Conservation (phyloP, 2,113 vertebrate species). For the Mandrillus leucophaeus region DNA sequence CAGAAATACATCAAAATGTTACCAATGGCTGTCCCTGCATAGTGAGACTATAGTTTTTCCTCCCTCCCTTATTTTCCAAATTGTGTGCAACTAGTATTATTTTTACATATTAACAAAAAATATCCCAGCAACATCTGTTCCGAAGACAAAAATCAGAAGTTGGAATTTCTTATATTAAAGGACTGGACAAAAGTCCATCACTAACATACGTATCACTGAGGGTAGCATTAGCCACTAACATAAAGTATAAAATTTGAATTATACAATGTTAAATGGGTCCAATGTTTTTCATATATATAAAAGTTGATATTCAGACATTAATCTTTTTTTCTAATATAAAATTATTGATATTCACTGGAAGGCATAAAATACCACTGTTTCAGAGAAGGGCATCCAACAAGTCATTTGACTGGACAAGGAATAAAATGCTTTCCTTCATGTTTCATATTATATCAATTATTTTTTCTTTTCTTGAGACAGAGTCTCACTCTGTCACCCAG, state of each 20-base stretch:
- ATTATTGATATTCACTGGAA: neutral
- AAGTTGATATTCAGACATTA: neutral
- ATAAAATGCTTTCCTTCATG: neutral
- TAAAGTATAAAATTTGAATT: conserved; percentile 1
- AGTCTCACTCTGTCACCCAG: no score
- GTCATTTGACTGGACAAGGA: neutral
- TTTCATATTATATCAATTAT: neutral
- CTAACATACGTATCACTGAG: neutral
- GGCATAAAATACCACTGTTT: conserved; percentile 2
- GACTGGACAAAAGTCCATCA: neutral
- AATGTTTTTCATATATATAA: neutral
- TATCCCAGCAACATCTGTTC: neutral
- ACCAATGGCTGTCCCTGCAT: neutral
- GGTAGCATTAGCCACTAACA: neutral
- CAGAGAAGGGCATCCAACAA: neutral
- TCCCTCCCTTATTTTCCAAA: neutral
- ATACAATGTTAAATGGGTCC: neutral
- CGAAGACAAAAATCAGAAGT: neutral
- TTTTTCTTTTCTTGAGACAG: no score
- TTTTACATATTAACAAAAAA: neutral
- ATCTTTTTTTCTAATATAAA: neutral
- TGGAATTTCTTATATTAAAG: neutral
- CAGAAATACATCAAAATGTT: neutral
- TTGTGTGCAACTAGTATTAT: neutral
- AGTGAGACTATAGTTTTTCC: neutral